Conservation (phyloP, 2,113 vertebrate species). For the Beaufortia kweichowensis region DNA sequence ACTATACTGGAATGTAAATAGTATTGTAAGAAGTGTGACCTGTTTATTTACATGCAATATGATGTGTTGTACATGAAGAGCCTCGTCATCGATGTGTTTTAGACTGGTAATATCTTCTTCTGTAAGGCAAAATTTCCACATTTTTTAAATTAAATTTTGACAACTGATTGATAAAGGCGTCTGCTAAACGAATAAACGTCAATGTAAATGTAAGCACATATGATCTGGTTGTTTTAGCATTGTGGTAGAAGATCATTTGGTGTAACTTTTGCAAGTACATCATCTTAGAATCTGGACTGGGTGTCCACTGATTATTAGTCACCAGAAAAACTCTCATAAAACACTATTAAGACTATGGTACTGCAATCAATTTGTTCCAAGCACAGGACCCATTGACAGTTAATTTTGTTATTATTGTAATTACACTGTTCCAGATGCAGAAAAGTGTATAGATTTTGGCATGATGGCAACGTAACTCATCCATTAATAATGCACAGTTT, state of each 20-base stretch:
- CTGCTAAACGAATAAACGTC: neutral
- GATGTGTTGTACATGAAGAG: neutral
- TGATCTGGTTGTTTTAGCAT: neutral
- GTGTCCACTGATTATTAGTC: neutral
- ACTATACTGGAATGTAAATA: constrained; percentile 11
- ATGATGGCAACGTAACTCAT: constrained; percentile 29
- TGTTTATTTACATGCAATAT: neutral
- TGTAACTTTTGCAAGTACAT: neutral
- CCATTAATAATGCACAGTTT: constrained; percentile 43
- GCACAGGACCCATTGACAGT: constrained; percentile 2
- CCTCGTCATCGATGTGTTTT: neutral
- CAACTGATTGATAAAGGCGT: too few relatives aligned
- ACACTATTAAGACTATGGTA: neutral
- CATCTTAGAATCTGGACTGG: neutral
- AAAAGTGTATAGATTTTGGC: constrained; percentile 32
- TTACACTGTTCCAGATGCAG: neutral
- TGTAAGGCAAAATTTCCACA: neutral
- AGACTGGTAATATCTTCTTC: neutral
- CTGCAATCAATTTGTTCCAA: neutral
- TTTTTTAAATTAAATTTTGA: too few relatives aligned
- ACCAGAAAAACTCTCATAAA: neutral
- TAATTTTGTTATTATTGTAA: constrained; percentile 8
- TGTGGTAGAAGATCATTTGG: neutral
- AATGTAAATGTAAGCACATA: neutral
- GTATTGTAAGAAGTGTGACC: neutral